Evolutionary conservation across 2,797 vertebrate genomes (phyloP).

Genomic region (Otus scops): DNA sequence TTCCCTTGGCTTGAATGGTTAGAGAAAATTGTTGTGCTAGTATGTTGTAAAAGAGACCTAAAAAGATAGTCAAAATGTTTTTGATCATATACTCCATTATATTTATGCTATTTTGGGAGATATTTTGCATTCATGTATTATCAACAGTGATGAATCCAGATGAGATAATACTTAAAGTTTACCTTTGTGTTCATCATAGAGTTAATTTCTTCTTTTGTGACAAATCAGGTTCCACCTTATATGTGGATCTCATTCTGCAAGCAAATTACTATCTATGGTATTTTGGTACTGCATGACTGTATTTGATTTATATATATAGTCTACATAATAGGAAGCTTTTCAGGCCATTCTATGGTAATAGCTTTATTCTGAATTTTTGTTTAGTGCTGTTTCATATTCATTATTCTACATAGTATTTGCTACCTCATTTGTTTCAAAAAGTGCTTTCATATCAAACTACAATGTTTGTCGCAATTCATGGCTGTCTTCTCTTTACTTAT

Average conservation of each 20-base stretch:
- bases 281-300: background rate
- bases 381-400: background rate
- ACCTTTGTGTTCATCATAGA: background rate
- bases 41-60: background rate
- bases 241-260: background rate
- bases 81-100: background rate
- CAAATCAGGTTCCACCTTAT: background rate
- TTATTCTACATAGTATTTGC: background rate
- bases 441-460: background rate
- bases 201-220: background rate
- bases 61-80: background rate
- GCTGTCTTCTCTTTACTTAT: background rate
- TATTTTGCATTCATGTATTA: background rate
- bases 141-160: background rate
- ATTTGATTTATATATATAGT: background rate
- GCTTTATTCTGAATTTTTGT: background rate
- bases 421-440: constrained; percentile 15
- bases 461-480: background rate
- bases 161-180: background rate
- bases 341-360: background rate
- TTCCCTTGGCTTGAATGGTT: background rate
- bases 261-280: background rate
- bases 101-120: background rate
- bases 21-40: background rate
- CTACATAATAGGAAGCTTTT: background rate